Conservation (phyloP, 2,888 invertebrate species). For the Brachylomia viminalis region DNA sequence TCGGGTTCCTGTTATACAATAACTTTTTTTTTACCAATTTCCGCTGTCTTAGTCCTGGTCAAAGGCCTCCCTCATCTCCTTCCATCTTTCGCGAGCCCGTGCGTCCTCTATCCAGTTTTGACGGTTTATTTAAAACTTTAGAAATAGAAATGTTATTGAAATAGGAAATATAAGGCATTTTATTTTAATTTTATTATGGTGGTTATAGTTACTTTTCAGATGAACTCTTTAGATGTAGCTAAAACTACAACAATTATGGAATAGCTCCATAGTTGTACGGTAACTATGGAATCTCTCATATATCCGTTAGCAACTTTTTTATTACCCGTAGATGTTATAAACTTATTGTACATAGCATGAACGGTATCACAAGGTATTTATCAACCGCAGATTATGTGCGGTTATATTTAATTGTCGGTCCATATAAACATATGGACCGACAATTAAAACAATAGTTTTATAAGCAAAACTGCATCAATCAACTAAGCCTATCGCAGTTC, state of each 20-base stretch:
- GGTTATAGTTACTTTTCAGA: neutral
- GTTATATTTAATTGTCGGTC: constrained; percentile 3
- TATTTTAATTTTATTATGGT: neutral
- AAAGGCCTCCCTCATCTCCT: neutral
- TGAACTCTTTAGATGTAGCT: neutral
- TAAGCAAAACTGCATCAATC: neutral
- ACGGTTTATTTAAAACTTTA: neutral
- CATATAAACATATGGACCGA: neutral
- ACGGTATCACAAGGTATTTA: constrained; percentile 11
- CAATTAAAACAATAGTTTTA: neutral
- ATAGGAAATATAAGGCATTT: too few species aligned
- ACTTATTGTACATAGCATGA: neutral
- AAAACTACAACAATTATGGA: neutral
- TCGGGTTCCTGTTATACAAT: neutral
- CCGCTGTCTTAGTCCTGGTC: too few species aligned
- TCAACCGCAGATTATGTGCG: constrained; percentile 17
- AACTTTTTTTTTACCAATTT: neutral
- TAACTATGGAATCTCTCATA: constrained; percentile 14
- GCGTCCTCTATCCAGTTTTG: neutral
- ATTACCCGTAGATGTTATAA: constrained; percentile 9
- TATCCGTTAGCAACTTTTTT: constrained; percentile 28
- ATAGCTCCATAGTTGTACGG: neutral
- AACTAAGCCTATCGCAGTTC: too few species aligned
- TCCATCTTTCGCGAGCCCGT: neutral
- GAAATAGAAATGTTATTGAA: too few species aligned